Base-by-base conservation (phyloP, 2,113 vertebrate species). In the Macrotis lagotis region DNA sequence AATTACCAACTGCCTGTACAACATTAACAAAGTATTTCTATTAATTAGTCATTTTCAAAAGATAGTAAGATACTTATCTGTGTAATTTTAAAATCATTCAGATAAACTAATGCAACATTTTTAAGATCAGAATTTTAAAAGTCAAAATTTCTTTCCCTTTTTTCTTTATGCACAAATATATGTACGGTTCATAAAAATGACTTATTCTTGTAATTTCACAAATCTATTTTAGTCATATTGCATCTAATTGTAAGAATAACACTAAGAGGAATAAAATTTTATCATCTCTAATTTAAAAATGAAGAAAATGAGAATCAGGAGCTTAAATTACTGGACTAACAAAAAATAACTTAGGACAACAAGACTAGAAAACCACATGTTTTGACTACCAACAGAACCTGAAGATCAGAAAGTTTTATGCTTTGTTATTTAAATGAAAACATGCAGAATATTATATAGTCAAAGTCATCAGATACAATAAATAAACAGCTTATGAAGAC, bases 31-130 rank as follows among this genome's bases (percentile, higher is more conserved):
- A 95, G 50, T 37, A 89, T 0, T 2, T 90, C 49, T 90, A 24
- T 88, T 7, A 95, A 14, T 31, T 93, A 92, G 14, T 28, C 8
- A 51, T 6, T 96, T n/a, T 93, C 83, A 91, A 3, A 95, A 92
- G 49, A 89, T 3, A 83, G 47, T 51, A 74, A 25, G 89, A 0
- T 55, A 0, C 2, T 89, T 4, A 91, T 44, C 2, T 16, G 59
- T 83, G 3, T 94, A 93, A 96, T 52, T n/a, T 92, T 52, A 88
- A 92, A 8, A 51, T 48, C 47, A 91, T 93, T 90, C 92, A 53
- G 89, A 44, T 83, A 83, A 83, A 83, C 19, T 83, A 44, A 83
- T 44, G 16, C 19, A 83, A 83, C 19, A 83, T 44, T 83, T 83
- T 83, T 44, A 44, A 74, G 37, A 66, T 44, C 37, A 44, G n/a